These are phyloP conservation scores for Napeogenes inachia DNA, from an alignment of 2,888 invertebrate species.

Conservation along the genomic window DNA sequence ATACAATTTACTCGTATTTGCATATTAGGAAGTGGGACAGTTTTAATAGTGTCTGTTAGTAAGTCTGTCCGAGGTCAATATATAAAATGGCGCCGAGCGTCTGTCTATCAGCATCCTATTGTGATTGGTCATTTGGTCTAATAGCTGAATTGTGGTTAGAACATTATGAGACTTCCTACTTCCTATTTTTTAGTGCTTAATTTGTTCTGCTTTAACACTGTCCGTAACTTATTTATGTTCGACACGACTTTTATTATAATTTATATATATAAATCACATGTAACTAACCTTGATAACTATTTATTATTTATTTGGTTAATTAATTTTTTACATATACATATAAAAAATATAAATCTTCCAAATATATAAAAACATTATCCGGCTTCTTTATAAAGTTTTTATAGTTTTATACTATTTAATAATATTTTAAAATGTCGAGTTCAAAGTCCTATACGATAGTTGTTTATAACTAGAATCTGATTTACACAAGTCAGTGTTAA, in stretches of 20 bases:
- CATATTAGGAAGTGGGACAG: conserved; percentile 70
- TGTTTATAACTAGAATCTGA: not conserved
- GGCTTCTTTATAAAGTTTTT: not conserved
- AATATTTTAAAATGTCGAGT: conserved; percentile 12
- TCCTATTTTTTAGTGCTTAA: conserved; percentile 19
- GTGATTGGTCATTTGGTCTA: conserved; percentile 28
- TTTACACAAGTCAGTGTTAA: conserved; percentile 9
- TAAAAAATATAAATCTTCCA: no score
- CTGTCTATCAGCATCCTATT: conserved; percentile 26
- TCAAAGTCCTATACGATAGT: conserved; percentile 20
- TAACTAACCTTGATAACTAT: conserved; percentile 1
- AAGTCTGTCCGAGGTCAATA: conserved; percentile 42
- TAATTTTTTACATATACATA: no score
- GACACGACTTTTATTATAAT: not conserved
- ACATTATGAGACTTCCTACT: conserved; percentile 28
- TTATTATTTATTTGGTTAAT: not conserved
- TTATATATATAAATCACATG: not conserved
- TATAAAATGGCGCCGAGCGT: conserved; percentile 19
- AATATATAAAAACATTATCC: no score
- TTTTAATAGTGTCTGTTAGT: conserved; percentile 54
- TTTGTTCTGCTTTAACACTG: conserved; percentile 1
- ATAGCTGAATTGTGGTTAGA: conserved; percentile 26
- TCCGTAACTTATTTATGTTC: not conserved
- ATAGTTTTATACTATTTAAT: not conserved
- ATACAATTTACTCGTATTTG: conserved; percentile 44